Base-by-base conservation (phyloP, 2,888 invertebrate species). In the Diarsia rubi region DNA sequence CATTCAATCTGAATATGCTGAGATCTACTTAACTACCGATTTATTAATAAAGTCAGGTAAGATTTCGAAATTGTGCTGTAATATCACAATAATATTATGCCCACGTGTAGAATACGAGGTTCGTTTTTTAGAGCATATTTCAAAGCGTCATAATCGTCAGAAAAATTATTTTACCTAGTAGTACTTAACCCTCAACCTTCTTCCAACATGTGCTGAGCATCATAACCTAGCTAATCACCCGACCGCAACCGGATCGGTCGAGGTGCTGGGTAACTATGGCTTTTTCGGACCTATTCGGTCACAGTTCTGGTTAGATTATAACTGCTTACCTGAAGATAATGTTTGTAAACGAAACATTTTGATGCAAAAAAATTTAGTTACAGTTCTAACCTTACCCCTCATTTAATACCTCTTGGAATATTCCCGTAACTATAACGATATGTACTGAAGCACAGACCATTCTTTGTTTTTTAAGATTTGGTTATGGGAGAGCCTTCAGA, bases 221-320 rank as follows among this genome's bases (percentile, higher is more conserved):
- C n/a, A 24, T 76, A 64, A 66, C 45, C 27, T 57, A 65, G 31
- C 49, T 31, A 45, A 24, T 45, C 16, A 73, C 44, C 49, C n/a
- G 16, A 72, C 31, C 54, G 49, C 19, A 16, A 47, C 45, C 19
- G 11, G 78, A 67, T 54, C 42, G 52, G 31, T 74, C 14, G 24
- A 67, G 21, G 21, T 37, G 24, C 31, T 19, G 9, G 45, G 19
- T 73, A 44, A 71, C 44, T 31, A 78, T 31, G 31, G 21, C 16
- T 42, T 44, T 42, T 44, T 42, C 8, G 42, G n/a, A 42, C n/a
- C 16, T 42, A 62, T n/a, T 62, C 27, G 62, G 62, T 62, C 42
- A 62, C 62, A 62, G 42, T 31, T 27, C 57, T 57, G 19, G 9
- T 54, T 19, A 19, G 31, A 31, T 59, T 59, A 19, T 27, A 31